Conservation (phyloP, 2,797 vertebrate genomes). For the Pogoniulus pusillus region DNA sequence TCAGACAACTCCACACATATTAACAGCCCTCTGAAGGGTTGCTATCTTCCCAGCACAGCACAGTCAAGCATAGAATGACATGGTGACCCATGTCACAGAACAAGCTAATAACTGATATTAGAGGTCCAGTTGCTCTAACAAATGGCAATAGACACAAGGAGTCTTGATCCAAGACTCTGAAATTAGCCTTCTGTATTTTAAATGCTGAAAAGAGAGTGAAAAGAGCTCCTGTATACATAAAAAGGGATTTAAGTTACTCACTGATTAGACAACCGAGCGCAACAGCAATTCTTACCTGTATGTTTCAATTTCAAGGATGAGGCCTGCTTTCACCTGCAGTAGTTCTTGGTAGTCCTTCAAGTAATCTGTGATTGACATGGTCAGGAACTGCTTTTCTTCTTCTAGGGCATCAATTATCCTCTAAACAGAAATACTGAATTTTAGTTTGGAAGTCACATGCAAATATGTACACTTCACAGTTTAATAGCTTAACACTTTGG, state of each 20-base stretch:
- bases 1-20: background rate
- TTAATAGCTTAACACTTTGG: background rate
- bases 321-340: conserved; percentile 89
- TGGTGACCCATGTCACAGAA: background rate
- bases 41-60: background rate
- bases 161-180: background rate
- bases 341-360: conserved; percentile 90
- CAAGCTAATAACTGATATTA: background rate
- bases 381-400: conserved; percentile 85
- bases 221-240: background rate
- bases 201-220: background rate
- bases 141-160: background rate
- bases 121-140: background rate
- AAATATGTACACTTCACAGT: background rate
- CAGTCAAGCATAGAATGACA: background rate
- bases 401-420: conserved; percentile 86
- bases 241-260: background rate
- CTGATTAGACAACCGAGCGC: background rate
- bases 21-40: background rate
- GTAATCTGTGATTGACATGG: conserved; percentile 81
- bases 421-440: conserved; percentile 70
- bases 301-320: conserved; percentile 91
- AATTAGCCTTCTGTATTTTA: background rate
- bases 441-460: background rate
- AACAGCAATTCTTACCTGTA: conserved; percentile 84